A percentile compares a stretch with the other conserved stretches of the same genome.
Conservation (phyloP, 2,888 invertebrate species). For the Balanococcus diminutus region DNA sequence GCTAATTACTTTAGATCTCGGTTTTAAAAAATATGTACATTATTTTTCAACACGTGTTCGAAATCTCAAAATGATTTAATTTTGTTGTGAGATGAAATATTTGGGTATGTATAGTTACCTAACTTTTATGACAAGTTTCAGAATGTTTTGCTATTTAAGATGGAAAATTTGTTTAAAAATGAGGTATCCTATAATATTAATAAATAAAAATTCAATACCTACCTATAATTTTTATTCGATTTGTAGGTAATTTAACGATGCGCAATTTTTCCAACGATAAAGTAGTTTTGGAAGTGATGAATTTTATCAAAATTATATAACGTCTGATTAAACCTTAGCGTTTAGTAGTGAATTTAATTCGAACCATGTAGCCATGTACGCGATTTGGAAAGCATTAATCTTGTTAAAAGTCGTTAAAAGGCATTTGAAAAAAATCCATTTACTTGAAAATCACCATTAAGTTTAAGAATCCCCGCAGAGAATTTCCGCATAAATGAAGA, state of each 20-base stretch:
- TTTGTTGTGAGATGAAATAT: too few relatives aligned
- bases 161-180: too few relatives aligned
- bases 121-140: too few relatives aligned
- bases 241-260: not conserved
- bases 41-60: too few relatives aligned
- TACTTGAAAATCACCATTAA: not conserved
- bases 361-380: slow-evolving; percentile 2
- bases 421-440: slow-evolving; percentile 25
- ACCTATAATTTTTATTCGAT: not conserved
- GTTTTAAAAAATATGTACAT: too few relatives aligned
- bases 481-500: slow-evolving; percentile 26
- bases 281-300: not conserved
- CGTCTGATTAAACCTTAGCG: not conserved
- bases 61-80: too few relatives aligned
- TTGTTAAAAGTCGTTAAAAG: slow-evolving; percentile 25
- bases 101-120: too few relatives aligned
- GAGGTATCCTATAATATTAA: too few relatives aligned
- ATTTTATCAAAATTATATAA: not conserved
- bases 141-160: too few relatives aligned
- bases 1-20: too few relatives aligned
- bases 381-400: slow-evolving; percentile 25
- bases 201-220: too few relatives aligned
- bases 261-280: not conserved
- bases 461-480: not conserved
- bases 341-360: not conserved